Conservation (phyloP, 2,113 vertebrate genomes). For the Chrysemys picta region DNA sequence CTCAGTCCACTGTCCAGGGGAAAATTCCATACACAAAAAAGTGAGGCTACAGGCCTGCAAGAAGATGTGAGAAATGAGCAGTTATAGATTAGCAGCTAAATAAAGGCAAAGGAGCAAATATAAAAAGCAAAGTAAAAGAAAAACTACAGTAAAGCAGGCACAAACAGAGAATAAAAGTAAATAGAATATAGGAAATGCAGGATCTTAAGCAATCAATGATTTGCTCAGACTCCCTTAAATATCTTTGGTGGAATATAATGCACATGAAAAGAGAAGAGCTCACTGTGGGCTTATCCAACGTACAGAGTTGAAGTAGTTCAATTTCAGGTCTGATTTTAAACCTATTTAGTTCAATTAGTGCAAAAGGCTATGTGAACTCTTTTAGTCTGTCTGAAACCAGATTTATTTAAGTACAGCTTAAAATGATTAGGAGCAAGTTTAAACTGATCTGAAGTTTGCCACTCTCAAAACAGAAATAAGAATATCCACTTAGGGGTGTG, state of each 20-base stretch:
- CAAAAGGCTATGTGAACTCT: not conserved
- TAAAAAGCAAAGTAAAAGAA: not conserved
- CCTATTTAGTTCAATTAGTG: not conserved
- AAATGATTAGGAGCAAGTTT: not conserved
- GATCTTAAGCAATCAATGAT: not conserved
- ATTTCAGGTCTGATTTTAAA: not conserved
- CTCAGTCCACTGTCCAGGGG: not conserved
- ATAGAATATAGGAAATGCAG: not conserved
- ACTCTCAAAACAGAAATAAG: not conserved
- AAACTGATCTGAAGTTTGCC: not conserved
- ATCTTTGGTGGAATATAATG: not conserved
- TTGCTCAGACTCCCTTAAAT: not conserved
- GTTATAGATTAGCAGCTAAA: slow-evolving; percentile 6
- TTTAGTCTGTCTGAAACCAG: not conserved
- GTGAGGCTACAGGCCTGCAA: slow-evolving; percentile 35
- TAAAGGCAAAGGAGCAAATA: not conserved
- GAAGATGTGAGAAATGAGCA: slow-evolving; percentile 39
- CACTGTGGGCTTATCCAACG: not conserved
- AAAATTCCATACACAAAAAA: slow-evolving; percentile 22
- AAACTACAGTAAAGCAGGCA: not conserved
- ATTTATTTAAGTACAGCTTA: not conserved
- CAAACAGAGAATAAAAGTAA: not conserved
- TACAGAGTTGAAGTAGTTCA: not conserved
- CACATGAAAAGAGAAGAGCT: not conserved
- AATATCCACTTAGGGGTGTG: not conserved